These are phyloP conservation scores for Lasioglossum zephyrum DNA, from an alignment of 2,888 invertebrate genomes.

Conservation along the genomic window DNA sequence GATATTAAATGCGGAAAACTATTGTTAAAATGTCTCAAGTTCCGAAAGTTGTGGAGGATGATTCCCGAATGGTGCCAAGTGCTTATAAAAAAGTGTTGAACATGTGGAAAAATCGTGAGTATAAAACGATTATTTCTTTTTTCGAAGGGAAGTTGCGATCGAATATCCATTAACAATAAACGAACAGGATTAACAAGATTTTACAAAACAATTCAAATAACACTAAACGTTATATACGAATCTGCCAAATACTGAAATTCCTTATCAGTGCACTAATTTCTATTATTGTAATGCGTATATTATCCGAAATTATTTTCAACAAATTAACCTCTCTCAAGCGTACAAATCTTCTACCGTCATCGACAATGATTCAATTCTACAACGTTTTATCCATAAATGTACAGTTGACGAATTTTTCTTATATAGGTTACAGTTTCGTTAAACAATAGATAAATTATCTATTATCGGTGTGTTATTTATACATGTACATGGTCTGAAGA, in stretches of 20 bases:
- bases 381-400: not conserved
- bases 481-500: not conserved
- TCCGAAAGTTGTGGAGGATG: conserved; percentile 44
- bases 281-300: not conserved
- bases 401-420: not conserved
- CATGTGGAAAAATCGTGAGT: conserved; percentile 77
- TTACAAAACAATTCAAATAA: not conserved
- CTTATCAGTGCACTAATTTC: not conserved
- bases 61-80: conserved; percentile 62
- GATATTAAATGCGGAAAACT: not conserved
- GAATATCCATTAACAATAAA: not conserved
- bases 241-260: not conserved
- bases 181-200: not conserved
- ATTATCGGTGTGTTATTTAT: not conserved
- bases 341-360: not conserved
- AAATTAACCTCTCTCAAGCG: not conserved
- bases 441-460: conserved; percentile 15
- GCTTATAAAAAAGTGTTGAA: conserved; percentile 72
- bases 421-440: not conserved
- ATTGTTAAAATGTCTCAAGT: conserved; percentile 68
- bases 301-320: not conserved
- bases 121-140: not conserved
- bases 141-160: not conserved
- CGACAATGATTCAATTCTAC: not conserved
- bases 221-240: not conserved